Base-by-base conservation (phyloP, 1,140 invertebrate species). In the Atta cephalotes region DNA sequence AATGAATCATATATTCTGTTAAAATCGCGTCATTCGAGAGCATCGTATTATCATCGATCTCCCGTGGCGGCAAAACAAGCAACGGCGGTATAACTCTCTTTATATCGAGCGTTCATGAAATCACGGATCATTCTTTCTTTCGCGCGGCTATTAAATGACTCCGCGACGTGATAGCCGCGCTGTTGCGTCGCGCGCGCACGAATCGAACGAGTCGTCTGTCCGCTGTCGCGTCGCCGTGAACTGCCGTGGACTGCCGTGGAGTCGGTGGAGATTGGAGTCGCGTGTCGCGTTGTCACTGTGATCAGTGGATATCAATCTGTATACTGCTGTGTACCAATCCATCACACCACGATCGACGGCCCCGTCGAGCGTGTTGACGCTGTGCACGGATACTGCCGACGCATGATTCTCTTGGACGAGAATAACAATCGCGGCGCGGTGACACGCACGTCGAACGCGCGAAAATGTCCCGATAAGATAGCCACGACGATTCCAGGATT, bases 381-480 rank as follows among this genome's bases (percentile, higher is more conserved):
- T 78, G 72, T 90, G 77, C 85, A 84, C 87, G 72, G 86, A 90
- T 80, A 80, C 87, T 88, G 82, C 84, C 87, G 86, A 82, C 63
- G 63, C 49, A 70, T 84, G 78, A 72, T 84, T 84, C 72, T 16
- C 62, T 80, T 66, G 84, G 63, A 84, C 76, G 70, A 80, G 68
- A 87, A 31, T 31, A 31, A 87, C 5, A 70, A 21, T 81, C 12
- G 82, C 53, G 35, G 71, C 51, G 56, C 60, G 87, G 66, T 70
- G 84, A 56, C 60, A 88, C 74, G 89, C 82, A 79, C 39, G 72
- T 81, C 72, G 88, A 78, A 81, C 84, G 78, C 68, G 90, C 78
- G 45, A 79, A 86, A 80, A 90, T 60, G 81, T 76, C 86, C 80
- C 81, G 79, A 90, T 91, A 84, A 35, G 18, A 63, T 58, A n/a